Evolutionary conservation across 1,140 invertebrate species (phyloP), one percentile per base, ranked within the genome.

Genomic region (Probaryconus sp.): DNA sequence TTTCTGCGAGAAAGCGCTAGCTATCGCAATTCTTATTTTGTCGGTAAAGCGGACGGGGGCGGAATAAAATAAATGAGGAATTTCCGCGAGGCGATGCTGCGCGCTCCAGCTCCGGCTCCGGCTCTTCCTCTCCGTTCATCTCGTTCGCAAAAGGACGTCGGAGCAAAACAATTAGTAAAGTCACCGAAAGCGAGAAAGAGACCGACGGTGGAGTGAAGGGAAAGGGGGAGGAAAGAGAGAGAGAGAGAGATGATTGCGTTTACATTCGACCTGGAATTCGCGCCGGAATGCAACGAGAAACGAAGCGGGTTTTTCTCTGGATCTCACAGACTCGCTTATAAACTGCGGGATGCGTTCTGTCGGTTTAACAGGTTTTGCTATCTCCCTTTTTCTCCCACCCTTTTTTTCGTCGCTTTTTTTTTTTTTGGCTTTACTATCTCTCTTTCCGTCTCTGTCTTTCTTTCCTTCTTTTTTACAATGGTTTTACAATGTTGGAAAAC

Each of bases 211-310:
- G n/a, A n/a, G n/a, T n/a, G n/a, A n/a, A n/a, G n/a, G n/a, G n/a
- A n/a, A n/a, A n/a, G n/a, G n/a, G n/a, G n/a, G n/a, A n/a, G n/a
- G n/a, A n/a, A n/a, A n/a, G n/a, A n/a, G n/a, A n/a, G n/a, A n/a
- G n/a, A n/a, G n/a, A n/a, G 14, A 21, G 18, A 35, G 74, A 16
- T 38, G 30, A 33, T 30, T 65, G 53, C 76, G 79, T 84, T 85
- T 83, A 79, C 81, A 84, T 82, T 80, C 73, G 51, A 64, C 56
- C 65, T 63, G 78, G 78, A 85, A 85, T 86, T 83, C 77, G 75
- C 76, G 80, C 10, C 17, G 60, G 37, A 60, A 63, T 42, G 24
- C 48, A 40, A 24, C 40, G 53, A 67, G 53, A 67, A 61, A 73
- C 64, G 70, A 74, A 61, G 47, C 64, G 21, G 47, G 53, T 64